Evolutionary conservation across 2,888 invertebrate genomes (phyloP), one percentile per base, ranked within the genome.

Genomic region (Exocentrus adspersus): DNA sequence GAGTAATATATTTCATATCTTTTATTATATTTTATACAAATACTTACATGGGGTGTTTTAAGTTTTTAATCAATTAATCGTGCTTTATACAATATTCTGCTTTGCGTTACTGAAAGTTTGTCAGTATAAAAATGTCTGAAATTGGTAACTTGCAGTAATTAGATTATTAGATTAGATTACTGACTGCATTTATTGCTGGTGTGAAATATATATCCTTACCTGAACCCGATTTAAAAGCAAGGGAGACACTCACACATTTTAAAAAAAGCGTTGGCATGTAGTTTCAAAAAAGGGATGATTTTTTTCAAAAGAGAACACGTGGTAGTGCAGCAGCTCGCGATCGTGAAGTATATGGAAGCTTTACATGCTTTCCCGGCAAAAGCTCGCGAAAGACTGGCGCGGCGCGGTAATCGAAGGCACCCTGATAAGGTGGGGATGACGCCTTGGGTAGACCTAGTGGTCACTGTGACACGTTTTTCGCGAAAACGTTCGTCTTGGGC

Each of bases 301-400:
- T 37, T 14, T 30, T 19, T n/a, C n/a, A n/a, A 30, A 58, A 16
- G 7, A 30, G 60, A 67, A 70, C 74, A 74, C 74, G 74, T 73
- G 72, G 65, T 64, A 46, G 43, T 24, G 6, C 16, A 43, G 50
- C 28, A 57, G 43, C 61, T 58, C 71, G 70, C 71, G 70, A 67
- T 62, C 62, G 56, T 41, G 58, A 50, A 30, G 43, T 37, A 52
- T 60, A 42, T 60, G 41, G 63, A 59, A 67, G 66, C 61, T 70
- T 65, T 67, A 73, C 75, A 75, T 78, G 76, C 75, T 75, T 72
- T 71, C 75, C 69, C 68, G 62, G 62, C 66, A 75, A 64, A 75
- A 75, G 79, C 78, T 79, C 78, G 77, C 78, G 78, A 73, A 72
- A 73, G 76, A 80, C 80, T 80, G 79, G 78, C 64, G 78, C 64